phyloP scores from a whole-genome alignment of 2,797 vertebrate species.

The Coregonus ussuriensis region DNA sequence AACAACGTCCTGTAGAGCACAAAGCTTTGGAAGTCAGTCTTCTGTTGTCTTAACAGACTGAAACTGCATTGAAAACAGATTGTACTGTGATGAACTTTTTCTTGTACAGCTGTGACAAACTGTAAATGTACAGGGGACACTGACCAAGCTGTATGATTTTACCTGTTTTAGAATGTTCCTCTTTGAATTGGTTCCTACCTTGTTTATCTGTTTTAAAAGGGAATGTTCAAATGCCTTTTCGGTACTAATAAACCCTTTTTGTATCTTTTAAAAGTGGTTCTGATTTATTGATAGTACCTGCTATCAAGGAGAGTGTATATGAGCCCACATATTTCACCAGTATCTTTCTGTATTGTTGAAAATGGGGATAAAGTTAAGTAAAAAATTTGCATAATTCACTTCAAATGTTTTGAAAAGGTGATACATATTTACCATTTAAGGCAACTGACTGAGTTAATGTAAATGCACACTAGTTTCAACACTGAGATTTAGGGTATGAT shows the following conservation, averaged over 20 bases:
- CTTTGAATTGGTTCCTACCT: conserved; percentile 41
- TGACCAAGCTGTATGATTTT: conserved; percentile 20
- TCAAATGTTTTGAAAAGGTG: not conserved
- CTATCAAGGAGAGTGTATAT: not conserved
- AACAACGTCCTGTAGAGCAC: conserved; percentile 52
- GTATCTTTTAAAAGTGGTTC: conserved; percentile 46
- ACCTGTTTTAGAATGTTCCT: conserved; percentile 58
- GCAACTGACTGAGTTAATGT: not conserved
- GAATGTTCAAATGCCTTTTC: conserved; percentile 60
- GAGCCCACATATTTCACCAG: not conserved
- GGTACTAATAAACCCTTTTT: conserved; percentile 67
- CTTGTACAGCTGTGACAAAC: conserved; percentile 29
- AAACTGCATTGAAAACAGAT: conserved; percentile 19
- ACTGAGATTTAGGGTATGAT: too few relatives aligned
- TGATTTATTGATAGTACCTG: not conserved
- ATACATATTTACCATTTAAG: not conserved
- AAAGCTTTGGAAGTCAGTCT: conserved; percentile 34
- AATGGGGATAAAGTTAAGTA: not conserved
- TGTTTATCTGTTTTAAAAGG: conserved; percentile 60
- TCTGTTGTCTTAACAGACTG: not conserved
- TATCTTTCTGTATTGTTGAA: not conserved
- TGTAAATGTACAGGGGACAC: conserved; percentile 22
- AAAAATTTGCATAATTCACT: not conserved
- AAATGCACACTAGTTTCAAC: not conserved
- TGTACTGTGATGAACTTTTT: not conserved